Evolutionary conservation across 2,113 vertebrate genomes (phyloP).

Genomic region (Corapipo altera): DNA sequence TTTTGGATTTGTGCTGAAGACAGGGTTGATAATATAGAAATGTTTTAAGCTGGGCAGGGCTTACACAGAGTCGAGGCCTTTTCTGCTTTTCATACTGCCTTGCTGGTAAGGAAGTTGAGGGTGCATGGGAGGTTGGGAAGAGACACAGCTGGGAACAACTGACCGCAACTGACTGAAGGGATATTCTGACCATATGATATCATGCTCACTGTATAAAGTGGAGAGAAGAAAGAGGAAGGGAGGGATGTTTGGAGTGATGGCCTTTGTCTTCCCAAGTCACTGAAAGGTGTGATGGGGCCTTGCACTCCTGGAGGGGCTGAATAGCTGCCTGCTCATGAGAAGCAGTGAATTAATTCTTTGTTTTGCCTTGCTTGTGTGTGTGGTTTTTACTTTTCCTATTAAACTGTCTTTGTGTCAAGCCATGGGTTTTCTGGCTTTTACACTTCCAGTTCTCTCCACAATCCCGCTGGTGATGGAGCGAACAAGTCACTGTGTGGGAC

Average conservation of each 20-base stretch:
- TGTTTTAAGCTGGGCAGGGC: background rate
- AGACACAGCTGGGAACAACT: background rate
- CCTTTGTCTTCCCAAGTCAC: rapidly evolving
- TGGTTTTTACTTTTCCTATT: no score
- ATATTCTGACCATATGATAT: background rate
- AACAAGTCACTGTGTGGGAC: rapidly evolving
- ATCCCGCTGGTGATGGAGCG: rapidly evolving
- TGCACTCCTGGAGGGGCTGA: background rate
- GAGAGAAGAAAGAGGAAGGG: rapidly evolving
- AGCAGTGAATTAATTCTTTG: background rate
- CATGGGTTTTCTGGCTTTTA: background rate
- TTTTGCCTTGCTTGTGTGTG: background rate
- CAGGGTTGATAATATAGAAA: background rate
- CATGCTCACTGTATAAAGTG: rapidly evolving
- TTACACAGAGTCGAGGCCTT: background rate
- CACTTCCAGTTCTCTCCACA: background rate
- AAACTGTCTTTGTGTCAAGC: background rate
- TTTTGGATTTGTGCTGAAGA: background rate
- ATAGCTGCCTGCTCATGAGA: rapidly evolving
- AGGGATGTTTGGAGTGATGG: rapidly evolving
- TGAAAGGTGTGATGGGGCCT: rapidly evolving
- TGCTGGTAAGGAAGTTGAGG: rapidly evolving
- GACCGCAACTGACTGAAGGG: background rate
- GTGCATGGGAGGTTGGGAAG: rapidly evolving
- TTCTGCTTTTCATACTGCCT: rapidly evolving